Evolutionary conservation across 2,888 invertebrate genomes (phyloP), one percentile per base, ranked within the genome.

Genomic region (Harpalus rufipes): DNA sequence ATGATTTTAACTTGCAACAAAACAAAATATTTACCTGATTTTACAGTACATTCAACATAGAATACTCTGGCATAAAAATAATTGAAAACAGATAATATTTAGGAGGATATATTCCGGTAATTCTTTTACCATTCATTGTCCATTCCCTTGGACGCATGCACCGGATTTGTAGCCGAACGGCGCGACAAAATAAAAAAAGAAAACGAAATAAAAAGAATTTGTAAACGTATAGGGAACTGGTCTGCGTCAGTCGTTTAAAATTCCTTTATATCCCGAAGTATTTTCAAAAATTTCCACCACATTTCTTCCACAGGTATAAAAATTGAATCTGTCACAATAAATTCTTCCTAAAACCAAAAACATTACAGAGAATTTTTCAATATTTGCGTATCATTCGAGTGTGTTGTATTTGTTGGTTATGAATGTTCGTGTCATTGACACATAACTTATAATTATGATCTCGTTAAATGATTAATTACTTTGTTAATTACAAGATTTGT

Each of bases 161-260:
- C 44, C 76, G 56, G 79, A 79, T 79, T 79, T 79, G 79, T 79
- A 59, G 56, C 25, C 79, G 59, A 79, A 79, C 79, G 79, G 18
- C 51, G 59, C 79, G 79, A 79, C 59, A 79, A 79, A 79, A 79
- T 79, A 79, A 79, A 79, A 59, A 79, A 79, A 79, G 14, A 58
- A 58, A 59, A 79, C 39, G 59, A 25, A 76, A 76, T 21, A 76
- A 76, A 76, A 76, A 76, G 76, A 76, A 76, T 56, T 76, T 76
- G 18, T 59, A 59, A 79, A 39, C 58, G 32, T 16, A 65, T n/a
- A 65, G 65, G 25, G 65, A 68, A 68, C 76, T 59, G 79, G 58
- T 79, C 56, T 58, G 32, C 59, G 7, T 16, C 32, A 39, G 59
- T 39, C 79, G 39, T 79, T 79, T 79, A 79, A 79, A 79, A 79